Conservation (phyloP, 2,797 vertebrate genomes). For the Potorous gilbertii region DNA sequence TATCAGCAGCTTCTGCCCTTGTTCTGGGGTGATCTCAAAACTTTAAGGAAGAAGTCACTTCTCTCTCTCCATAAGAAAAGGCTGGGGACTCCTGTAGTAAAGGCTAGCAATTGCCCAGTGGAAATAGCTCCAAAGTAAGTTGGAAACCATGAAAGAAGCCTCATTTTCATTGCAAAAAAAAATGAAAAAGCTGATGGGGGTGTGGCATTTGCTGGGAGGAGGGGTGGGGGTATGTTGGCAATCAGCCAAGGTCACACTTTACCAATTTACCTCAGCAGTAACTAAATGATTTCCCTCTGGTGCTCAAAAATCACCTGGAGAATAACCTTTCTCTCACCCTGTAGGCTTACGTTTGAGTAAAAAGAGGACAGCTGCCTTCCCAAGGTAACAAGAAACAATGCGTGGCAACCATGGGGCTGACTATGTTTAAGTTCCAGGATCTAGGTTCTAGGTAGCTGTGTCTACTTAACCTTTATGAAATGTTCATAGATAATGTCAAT, state of each 20-base stretch:
- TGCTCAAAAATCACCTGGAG: conserved; percentile 10
- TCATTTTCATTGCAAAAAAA: conserved; percentile 22
- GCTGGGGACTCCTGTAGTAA: background rate
- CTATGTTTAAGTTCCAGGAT: conserved; percentile 31
- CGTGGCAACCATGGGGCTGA: background rate
- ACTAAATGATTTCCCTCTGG: background rate
- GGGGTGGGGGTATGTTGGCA: background rate
- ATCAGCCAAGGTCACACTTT: conserved; percentile 29
- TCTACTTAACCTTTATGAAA: conserved; percentile 51
- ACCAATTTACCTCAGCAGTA: conserved; percentile 40
- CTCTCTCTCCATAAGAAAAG: background rate
- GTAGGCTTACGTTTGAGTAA: conserved; percentile 46
- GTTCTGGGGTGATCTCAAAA: conserved; percentile 14
- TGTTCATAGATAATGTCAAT: background rate
- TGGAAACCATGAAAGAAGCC: conserved; percentile 11
- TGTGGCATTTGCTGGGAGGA: background rate
- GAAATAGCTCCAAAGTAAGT: background rate
- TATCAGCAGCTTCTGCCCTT: background rate
- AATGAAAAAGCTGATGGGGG: background rate
- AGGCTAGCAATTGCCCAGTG: conserved; percentile 5
- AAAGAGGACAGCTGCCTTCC: conserved; percentile 46
- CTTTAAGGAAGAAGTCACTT: background rate
- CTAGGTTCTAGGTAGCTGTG: background rate
- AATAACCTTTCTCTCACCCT: conserved; percentile 45
- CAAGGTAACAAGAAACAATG: conserved; percentile 29